Percentiles rank a stretch among this genome's conserved stretches.
phyloP scores from a whole-genome alignment of 2,797 vertebrate species.

The Steatocranus sp. region DNA sequence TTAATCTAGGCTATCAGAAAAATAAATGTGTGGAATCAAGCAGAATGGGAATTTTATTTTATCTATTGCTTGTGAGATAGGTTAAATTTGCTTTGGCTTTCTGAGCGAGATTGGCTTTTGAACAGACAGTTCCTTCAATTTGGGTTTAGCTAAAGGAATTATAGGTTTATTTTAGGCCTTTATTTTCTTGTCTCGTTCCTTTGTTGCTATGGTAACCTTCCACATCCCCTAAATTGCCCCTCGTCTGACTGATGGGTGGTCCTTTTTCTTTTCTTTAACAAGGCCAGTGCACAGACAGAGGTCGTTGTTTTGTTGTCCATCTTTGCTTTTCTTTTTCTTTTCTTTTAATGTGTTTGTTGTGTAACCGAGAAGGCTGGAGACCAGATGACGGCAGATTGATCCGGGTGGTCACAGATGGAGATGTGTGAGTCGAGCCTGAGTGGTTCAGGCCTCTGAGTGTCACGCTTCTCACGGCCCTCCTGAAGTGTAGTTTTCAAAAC shows the following conservation, averaged over 20 bases:
- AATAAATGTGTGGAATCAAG: constrained; percentile 57
- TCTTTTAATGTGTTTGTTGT: background rate
- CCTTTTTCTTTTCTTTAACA: constrained; percentile 41
- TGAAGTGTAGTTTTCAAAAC: constrained; percentile 22
- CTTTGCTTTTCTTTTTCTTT: background rate
- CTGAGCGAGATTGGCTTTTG: constrained; percentile 33
- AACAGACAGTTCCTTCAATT: constrained; percentile 58
- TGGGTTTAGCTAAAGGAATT: constrained; percentile 62
- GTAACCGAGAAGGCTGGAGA: constrained; percentile 5
- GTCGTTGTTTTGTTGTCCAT: constrained; percentile 7
- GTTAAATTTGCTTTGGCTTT: constrained; percentile 47
- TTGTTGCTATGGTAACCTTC: constrained; percentile 80
- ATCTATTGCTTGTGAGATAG: constrained; percentile 7
- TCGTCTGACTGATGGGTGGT: constrained; percentile 58
- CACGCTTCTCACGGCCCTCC: constrained; percentile 30
- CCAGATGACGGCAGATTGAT: constrained; percentile 43
- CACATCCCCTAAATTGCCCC: constrained; percentile 67
- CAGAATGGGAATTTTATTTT: constrained; percentile 44
- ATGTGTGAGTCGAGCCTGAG: constrained; percentile 33
- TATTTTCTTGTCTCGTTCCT: constrained; percentile 69
- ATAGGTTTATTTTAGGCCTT: constrained; percentile 70
- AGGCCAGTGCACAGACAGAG: constrained; percentile 11
- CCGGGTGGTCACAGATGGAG: constrained; percentile 33
- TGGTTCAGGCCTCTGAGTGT: constrained; percentile 28
- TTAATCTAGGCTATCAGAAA: constrained; percentile 29